phyloP scores from a whole-genome alignment of 2,888 invertebrate species.

The Osmoderma eremita region DNA sequence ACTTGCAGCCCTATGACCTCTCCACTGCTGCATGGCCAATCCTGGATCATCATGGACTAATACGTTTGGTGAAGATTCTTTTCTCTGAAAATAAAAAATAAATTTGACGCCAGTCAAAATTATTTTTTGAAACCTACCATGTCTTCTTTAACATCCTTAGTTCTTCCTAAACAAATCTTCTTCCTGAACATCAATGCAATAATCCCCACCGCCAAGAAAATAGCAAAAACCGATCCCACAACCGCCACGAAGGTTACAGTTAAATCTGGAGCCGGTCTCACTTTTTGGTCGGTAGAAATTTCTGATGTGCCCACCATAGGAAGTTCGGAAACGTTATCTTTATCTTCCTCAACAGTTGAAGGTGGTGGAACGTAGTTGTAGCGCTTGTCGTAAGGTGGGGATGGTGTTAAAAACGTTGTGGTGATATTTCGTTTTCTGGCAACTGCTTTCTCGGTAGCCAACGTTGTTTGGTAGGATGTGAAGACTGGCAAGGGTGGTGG shows the following conservation, averaged over 20 bases:
- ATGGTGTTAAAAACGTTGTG: slow-evolving; percentile 24
- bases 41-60: slow-evolving; percentile 74
- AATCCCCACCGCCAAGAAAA: slow-evolving; percentile 73
- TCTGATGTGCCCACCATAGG: slow-evolving; percentile 40
- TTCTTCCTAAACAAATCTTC: slow-evolving; percentile 72
- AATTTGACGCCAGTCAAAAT: slow-evolving; percentile 49
- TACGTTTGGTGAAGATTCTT: slow-evolving; percentile 73
- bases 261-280: slow-evolving; percentile 66
- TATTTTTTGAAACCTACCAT: slow-evolving; percentile 76
- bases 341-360: not conserved
- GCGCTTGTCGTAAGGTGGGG: slow-evolving; percentile 14
- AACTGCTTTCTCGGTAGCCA: slow-evolving; percentile 48
- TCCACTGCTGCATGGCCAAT: slow-evolving; percentile 81
- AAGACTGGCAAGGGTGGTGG: slow-evolving; percentile 52
- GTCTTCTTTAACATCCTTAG: slow-evolving; percentile 78
- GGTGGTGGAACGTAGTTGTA: not conserved
- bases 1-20: slow-evolving; percentile 80
- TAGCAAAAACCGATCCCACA: slow-evolving; percentile 71
- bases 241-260: slow-evolving; percentile 77
- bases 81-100: slow-evolving; percentile 68
- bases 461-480: slow-evolving; percentile 20
- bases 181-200: slow-evolving; percentile 77
- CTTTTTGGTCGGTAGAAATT: slow-evolving; percentile 57
- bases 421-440: slow-evolving; percentile 13
- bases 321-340: not conserved